Evolutionary conservation across 1,140 invertebrate species (phyloP).

Genomic region (Drosophila albomicans): DNA sequence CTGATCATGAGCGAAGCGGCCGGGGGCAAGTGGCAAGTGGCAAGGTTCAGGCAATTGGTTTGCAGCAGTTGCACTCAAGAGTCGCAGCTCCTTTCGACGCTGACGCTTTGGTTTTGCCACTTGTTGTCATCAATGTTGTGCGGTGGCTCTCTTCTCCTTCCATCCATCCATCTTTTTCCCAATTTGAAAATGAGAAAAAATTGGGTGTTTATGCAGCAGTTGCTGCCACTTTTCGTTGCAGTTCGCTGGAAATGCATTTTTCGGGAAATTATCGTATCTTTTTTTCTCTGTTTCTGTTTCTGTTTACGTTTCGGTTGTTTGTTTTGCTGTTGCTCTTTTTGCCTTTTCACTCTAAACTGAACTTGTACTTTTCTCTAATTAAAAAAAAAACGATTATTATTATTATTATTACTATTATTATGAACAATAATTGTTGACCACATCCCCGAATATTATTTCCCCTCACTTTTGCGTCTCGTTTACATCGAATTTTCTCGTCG

Average conservation of each 20-base stretch:
- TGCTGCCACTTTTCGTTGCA: conserved; percentile 73
- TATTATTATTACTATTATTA: conserved; percentile 38
- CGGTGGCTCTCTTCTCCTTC: not conserved
- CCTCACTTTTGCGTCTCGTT: conserved; percentile 7
- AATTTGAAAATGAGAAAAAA: not conserved
- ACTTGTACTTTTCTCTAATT: conserved; percentile 80
- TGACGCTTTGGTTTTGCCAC: conserved; percentile 52
- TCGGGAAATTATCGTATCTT: conserved; percentile 48
- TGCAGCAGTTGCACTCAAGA: conserved; percentile 11
- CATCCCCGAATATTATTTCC: not conserved
- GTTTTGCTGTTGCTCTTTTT: conserved; percentile 19
- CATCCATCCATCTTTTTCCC: not conserved
- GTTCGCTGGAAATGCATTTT: conserved; percentile 65
- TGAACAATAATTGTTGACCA: conserved; percentile 49
- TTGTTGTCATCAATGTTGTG: conserved; percentile 79
- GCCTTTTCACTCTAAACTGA: conserved; percentile 23
- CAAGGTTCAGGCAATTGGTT: conserved; percentile 54
- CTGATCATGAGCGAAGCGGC: conserved; percentile 67
- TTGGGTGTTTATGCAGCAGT: conserved; percentile 49
- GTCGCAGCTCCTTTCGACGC: conserved; percentile 67
- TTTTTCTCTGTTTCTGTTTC: conserved; percentile 38
- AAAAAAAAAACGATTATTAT: conserved; percentile 58
- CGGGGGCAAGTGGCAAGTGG: not conserved
- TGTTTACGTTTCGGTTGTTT: conserved; percentile 72
- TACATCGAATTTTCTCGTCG: conserved; percentile 18